Base-by-base conservation (phyloP, 2,113 vertebrate genomes). In the Oplegnathus fasciatus region DNA sequence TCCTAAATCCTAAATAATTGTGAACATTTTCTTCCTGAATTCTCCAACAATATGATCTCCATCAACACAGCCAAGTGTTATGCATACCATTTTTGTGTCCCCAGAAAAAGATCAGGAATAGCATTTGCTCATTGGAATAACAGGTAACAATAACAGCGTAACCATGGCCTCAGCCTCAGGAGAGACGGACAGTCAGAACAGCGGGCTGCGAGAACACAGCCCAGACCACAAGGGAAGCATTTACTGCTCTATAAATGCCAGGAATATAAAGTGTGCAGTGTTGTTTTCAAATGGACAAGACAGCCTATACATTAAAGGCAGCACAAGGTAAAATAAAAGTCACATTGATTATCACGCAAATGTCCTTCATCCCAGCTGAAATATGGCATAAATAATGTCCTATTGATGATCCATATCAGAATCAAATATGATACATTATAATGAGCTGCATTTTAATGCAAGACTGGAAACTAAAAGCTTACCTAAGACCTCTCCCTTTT, bases 111-210 rank as follows among this genome's bases (percentile, higher is more conserved):
- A 89, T 84, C 44, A 62, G 80, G 50, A 88, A 87, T 81, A 89
- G 88, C 88, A 91, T 94, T 93, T 92, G 75, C 86, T 84, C 82
- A 73, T 40, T 86, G 79, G 58, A 94, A 89, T 92, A 91, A 91
- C 89, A 92, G 88, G 88, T 88, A 92, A 88, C 66, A 90, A 93
- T 82, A 95, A 94, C 86, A 94, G 78, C 71, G 84, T 83, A 90
- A 88, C 78, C 72, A 58, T 57, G 72, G 83, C 76, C 69, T 85
- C 65, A 64, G 73, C 71, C 86, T 89, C 57, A 65, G 79, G 87
- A 90, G 84, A 88, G 68, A 83, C 57, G 64, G 86, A 85, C 81
- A 86, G 91, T 87, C 64, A 79, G 86, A 71, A 55, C 64, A 87
- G 86, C 57, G 34, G 82, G 69, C 88, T 75, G 84, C 54, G 70